A percentile compares a stretch with the other conserved stretches of the same genome.
These are phyloP conservation scores for Micrasema minimum DNA, from an alignment of 1,140 invertebrate species.

Conservation along the genomic window DNA sequence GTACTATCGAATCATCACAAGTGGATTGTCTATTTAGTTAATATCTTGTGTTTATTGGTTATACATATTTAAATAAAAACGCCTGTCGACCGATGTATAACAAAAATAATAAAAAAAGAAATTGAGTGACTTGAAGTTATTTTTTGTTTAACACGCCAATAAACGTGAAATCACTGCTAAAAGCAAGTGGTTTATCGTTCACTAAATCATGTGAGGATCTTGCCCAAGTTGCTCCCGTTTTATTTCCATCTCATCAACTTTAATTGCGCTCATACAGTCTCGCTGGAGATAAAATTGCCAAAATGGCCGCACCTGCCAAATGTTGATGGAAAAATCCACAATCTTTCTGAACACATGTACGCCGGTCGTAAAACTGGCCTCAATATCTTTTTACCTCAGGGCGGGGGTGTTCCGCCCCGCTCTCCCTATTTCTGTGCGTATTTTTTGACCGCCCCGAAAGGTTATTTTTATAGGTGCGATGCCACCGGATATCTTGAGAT, in stretches of 20 bases:
- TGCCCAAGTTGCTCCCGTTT: not conserved
- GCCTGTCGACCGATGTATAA: too few relatives aligned
- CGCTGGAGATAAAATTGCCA: slow-evolving; percentile 28
- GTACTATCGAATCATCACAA: too few relatives aligned
- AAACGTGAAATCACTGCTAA: too few relatives aligned
- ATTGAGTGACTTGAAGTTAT: not conserved
- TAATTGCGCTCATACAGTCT: slow-evolving; percentile 19
- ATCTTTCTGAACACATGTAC: slow-evolving; percentile 44
- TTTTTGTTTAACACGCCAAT: not conserved
- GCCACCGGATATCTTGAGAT: slow-evolving; percentile 36
- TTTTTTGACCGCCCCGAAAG: slow-evolving; percentile 38
- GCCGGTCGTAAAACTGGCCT: slow-evolving; percentile 50
- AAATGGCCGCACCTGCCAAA: slow-evolving; percentile 42
- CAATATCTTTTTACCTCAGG: slow-evolving; percentile 53
- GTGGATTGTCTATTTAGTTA: too few relatives aligned
- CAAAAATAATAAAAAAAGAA: too few relatives aligned
- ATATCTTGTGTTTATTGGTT: too few relatives aligned
- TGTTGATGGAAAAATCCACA: slow-evolving; percentile 31
- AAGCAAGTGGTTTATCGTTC: not conserved
- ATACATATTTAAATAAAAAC: too few relatives aligned
- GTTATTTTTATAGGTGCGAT: slow-evolving; percentile 54
- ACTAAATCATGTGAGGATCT: not conserved
- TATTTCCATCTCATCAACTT: slow-evolving; percentile 32
- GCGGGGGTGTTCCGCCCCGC: slow-evolving; percentile 11
- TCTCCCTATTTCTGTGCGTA: slow-evolving; percentile 41